Evolutionary conservation across 2,113 vertebrate genomes (phyloP), one percentile per base, ranked within the genome.

Genomic region (Papio anubis): DNA sequence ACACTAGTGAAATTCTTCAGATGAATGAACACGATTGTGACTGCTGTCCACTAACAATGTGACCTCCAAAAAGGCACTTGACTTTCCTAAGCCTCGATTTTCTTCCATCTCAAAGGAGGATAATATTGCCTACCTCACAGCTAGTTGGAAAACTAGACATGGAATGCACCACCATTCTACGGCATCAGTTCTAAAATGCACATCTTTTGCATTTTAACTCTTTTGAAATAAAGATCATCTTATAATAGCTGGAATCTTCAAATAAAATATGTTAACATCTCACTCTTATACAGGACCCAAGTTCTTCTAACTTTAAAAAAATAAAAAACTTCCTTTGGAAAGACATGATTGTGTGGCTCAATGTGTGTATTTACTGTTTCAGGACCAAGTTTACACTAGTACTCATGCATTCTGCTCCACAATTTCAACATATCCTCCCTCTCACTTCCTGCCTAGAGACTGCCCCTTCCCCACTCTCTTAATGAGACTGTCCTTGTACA

Each of bases 401-500:
- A 3, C 18, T 21, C n/a, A 50, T 2, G 35, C 27, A 20, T 57
- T 11, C 30, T 11, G 6, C 48, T 48, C n/a, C 27, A 14, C 27
- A 59, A 57, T 30, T 12, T 18, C 55, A 23, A 25, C 68, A 18
- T 1, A 3, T 30, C 70, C 70, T 88, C 50, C 55, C 66, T n/a
- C 52, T 76, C 21, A 13, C 20, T 85, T 59, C 30, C 50, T 84
- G 48, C 48, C 70, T 57, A 59, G 38, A 78, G 64, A 72, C 11
- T 14, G 30, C 8, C 84, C 80, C n/a, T 68, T 78, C 32, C 18
- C 9, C 9, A 8, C 32, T 88, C 35, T 81, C 40, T 88, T 57
- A 94, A 92, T 91, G 40, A 97, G 85, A 75, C 35, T 79, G 8
- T 83, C 87, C 55, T 94, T 96, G 79, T 52, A 32, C 86, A 86